Percentiles rank a stretch among this genome's conserved stretches.
Evolutionary conservation across 2,888 invertebrate species (phyloP).

Genomic region (Thymelicus lineola): DNA sequence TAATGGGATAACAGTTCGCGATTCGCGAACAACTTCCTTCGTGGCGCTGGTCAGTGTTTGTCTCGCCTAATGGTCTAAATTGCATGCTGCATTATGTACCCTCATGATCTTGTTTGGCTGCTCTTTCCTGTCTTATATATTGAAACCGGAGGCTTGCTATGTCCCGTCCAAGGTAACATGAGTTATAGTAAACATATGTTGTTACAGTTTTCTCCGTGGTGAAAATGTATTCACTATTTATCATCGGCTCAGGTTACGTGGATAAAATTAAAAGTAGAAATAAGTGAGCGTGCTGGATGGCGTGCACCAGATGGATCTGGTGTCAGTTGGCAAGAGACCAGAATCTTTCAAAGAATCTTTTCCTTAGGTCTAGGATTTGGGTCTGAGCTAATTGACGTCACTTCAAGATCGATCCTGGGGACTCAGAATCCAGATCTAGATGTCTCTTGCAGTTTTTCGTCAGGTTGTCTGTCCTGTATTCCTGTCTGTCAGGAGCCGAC

Average conservation of each 20-base stretch:
- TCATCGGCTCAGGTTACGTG: neutral
- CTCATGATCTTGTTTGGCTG: neutral
- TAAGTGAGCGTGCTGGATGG: too few relatives aligned
- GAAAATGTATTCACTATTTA: conserved; percentile 4
- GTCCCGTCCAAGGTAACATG: neutral
- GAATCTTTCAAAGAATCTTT: too few relatives aligned
- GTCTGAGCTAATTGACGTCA: too few relatives aligned
- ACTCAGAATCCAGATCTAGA: too few relatives aligned
- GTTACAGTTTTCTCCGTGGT: conserved; percentile 4
- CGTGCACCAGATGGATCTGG: too few relatives aligned
- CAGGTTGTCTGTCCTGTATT: too few relatives aligned
- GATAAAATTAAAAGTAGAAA: neutral
- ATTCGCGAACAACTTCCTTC: conserved; percentile 71
- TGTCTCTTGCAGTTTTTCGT: too few relatives aligned
- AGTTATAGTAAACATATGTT: neutral
- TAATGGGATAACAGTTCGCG: conserved; percentile 73
- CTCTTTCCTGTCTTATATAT: neutral
- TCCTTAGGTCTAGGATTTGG: too few relatives aligned
- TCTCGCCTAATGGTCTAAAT: conserved; percentile 13
- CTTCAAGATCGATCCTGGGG: too few relatives aligned
- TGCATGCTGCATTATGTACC: neutral
- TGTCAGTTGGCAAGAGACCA: too few relatives aligned
- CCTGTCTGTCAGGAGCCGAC: too few relatives aligned
- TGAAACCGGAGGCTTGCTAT: neutral
- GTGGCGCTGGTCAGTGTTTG: conserved; percentile 32